A percentile compares a stretch with the other conserved stretches of the same genome.
Conservation (phyloP, 2,113 vertebrate species). For the Aplodontia rufa region DNA sequence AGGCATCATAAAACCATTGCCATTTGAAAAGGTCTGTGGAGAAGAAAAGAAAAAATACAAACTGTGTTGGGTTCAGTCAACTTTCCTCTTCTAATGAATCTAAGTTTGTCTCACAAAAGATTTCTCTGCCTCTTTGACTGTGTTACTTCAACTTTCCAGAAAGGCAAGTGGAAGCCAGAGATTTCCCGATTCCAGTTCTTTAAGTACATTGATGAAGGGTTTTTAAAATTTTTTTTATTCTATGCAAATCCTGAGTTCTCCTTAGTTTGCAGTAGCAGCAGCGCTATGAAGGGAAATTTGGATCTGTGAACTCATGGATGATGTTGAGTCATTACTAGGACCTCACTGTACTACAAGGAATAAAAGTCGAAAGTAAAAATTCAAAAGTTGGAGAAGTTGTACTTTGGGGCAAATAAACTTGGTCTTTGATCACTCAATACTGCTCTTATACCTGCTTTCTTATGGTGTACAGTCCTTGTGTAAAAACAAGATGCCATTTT, state of each 20-base stretch:
- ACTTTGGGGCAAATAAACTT: not conserved
- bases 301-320: not conserved
- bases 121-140: not conserved
- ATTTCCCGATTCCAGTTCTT: not conserved
- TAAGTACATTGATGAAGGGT: not conserved
- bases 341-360: not conserved
- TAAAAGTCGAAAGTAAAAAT: too few relatives aligned
- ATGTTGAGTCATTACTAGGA: not conserved
- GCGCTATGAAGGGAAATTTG: not conserved
- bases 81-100: not conserved
- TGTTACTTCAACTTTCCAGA: not conserved
- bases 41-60: not conserved
- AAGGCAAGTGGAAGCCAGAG: not conserved
- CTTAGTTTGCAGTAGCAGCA: not conserved
- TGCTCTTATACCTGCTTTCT: not conserved
- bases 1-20: not conserved
- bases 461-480: not conserved
- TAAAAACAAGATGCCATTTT: not conserved
- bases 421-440: not conserved
- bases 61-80: not conserved
- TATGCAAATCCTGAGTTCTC: not conserved
- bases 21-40: not conserved
- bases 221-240: not conserved
- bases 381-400: not conserved
- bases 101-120: not conserved